Evolutionary conservation across 2,113 vertebrate species (phyloP).

Genomic region (Theropithecus gelada): DNA sequence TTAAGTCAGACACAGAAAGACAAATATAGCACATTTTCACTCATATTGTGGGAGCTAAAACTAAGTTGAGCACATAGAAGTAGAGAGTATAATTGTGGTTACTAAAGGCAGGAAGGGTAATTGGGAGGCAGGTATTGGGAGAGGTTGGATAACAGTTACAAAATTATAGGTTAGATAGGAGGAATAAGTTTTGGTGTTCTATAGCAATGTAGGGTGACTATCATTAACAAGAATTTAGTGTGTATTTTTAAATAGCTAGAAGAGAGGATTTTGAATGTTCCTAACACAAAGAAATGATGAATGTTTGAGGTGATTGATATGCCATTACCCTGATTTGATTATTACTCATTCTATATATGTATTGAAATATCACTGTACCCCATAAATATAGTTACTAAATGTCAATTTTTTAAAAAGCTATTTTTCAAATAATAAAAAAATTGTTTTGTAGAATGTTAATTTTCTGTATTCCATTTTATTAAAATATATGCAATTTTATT

Average conservation of each 20-base stretch:
- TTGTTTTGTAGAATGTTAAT: slow-evolving; percentile 4
- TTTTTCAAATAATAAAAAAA: neutral
- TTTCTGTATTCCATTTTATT: slow-evolving; percentile 39
- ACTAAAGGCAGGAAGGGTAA: neutral
- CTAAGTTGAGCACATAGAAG: neutral
- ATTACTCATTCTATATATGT: neutral
- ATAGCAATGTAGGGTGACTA: neutral
- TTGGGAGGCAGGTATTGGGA: neutral
- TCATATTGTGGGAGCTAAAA: neutral
- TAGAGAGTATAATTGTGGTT: neutral
- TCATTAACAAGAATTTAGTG: neutral
- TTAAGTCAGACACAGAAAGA: neutral
- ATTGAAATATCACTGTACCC: neutral
- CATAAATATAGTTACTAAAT: neutral
- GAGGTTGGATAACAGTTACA: neutral
- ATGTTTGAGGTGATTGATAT: neutral
- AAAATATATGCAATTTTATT: neutral
- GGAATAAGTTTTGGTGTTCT: neutral
- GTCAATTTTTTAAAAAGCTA: neutral
- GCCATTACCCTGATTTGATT: neutral
- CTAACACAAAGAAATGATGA: neutral
- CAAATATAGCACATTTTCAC: neutral
- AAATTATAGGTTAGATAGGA: neutral
- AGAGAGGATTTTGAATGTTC: neutral
- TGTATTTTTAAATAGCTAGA: neutral